A percentile compares a stretch with the other conserved stretches of the same genome.
These are phyloP conservation scores for Pachycephus smyrnensis DNA, from an alignment of 2,888 invertebrate genomes.

Conservation along the genomic window DNA sequence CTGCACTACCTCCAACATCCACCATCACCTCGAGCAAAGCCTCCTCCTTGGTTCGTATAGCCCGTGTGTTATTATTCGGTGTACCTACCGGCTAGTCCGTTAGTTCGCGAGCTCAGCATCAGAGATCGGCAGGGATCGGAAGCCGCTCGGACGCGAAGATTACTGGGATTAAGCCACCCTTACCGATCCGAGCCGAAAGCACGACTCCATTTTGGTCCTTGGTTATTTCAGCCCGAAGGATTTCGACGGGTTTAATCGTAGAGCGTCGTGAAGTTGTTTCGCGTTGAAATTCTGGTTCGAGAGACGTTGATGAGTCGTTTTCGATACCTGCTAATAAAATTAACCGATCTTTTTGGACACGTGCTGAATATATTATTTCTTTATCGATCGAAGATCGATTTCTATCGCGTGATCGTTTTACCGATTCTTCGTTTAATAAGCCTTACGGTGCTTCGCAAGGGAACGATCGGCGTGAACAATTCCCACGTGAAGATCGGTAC, in stretches of 20 bases:
- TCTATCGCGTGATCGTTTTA: neutral
- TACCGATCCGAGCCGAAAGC: slow-evolving; percentile 31
- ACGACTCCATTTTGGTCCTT: slow-evolving; percentile 7
- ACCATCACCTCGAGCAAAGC: slow-evolving; percentile 19
- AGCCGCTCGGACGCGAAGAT: slow-evolving; percentile 63
- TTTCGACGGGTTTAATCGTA: neutral
- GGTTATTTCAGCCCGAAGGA: neutral
- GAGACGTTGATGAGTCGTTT: neutral
- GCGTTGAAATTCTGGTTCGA: neutral
- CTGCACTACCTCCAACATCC: slow-evolving; percentile 23
- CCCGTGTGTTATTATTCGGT: slow-evolving; percentile 60
- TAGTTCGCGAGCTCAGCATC: slow-evolving; percentile 21
- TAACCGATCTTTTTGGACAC: neutral
- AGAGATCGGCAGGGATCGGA: slow-evolving; percentile 40
- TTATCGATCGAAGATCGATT: neutral
- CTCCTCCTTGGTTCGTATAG: slow-evolving; percentile 21
- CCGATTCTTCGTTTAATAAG: neutral
- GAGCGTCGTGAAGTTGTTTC: neutral
- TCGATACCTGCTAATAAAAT: neutral
- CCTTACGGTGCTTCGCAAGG: neutral
- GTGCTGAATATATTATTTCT: neutral
- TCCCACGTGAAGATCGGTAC: neutral
- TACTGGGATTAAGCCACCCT: slow-evolving; percentile 62
- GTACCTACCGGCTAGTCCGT: slow-evolving; percentile 38
- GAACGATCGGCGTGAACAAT: neutral